Evolutionary conservation across 2,888 invertebrate genomes (phyloP), one percentile per base, ranked within the genome.

Genomic region (Leucoma salicis): DNA sequence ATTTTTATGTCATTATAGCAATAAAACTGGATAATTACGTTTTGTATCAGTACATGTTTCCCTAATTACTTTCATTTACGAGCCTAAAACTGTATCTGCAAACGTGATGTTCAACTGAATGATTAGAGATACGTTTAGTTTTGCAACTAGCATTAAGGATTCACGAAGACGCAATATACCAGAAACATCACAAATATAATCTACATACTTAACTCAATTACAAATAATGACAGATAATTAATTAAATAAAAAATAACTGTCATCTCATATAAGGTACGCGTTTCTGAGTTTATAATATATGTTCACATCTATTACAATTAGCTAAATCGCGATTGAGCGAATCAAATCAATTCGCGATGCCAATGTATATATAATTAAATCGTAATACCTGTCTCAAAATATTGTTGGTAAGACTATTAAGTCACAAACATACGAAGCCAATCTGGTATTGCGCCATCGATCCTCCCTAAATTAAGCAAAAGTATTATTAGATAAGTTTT

Each of bases 131-230:
- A 34, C 40, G 39, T 48, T 45, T 31, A 36, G 36, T 46, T 43
- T 35, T 35, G 43, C 46, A 42, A 57, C 48, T 60, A 80, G 80
- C 85, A 86, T 86, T 86, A 71, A 87, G 85, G 85, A 86, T 86
- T 86, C 86, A 86, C 84, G 83, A 82, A 66, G 84, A 80, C 85
- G 86, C 85, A 86, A 86, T 82, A 74, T 53, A 57, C 68, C 70
- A 66, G 63, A 55, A 47, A 16, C 16, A 16, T 16, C 16, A 16
- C 3, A 16, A 16, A 16, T 16, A 4, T 6, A 6, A 16, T 16
- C 6, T 4, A 16, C 6, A 16, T 16, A 16, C n/a, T n/a, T n/a
- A n/a, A n/a, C n/a, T n/a, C n/a, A n/a, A n/a, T n/a, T n/a, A n/a
- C n/a, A n/a, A n/a, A n/a, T n/a, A n/a, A n/a, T n/a, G n/a, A n/a